Evolutionary conservation across 1,140 invertebrate species (phyloP).

Genomic region (Bacillus rossius): DNA sequence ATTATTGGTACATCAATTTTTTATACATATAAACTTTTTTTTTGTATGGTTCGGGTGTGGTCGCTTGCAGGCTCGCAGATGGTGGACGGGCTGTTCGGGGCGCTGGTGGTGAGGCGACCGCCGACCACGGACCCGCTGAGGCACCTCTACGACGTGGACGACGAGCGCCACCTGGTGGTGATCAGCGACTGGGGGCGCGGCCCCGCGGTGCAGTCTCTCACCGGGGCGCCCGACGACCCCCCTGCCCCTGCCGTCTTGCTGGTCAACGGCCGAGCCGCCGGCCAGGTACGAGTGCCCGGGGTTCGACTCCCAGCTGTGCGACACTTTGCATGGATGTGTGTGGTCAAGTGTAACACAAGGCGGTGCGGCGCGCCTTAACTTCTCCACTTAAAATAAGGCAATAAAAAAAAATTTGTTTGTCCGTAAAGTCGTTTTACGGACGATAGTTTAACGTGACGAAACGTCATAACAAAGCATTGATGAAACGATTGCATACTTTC

Average conservation of each 20-base stretch:
- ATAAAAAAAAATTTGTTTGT: too few relatives aligned
- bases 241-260: conserved; percentile 19
- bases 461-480: too few relatives aligned
- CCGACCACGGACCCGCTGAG: conserved; percentile 58
- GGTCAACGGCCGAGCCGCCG: conserved; percentile 7
- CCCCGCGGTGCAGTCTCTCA: conserved; percentile 19
- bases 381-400: too few relatives aligned
- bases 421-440: too few relatives aligned
- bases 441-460: too few relatives aligned
- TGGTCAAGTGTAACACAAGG: too few relatives aligned
- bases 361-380: too few relatives aligned
- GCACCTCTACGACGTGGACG: conserved; percentile 69
- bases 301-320: background rate
- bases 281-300: background rate
- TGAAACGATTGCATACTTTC: too few relatives aligned
- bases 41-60: too few relatives aligned
- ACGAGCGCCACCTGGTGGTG: conserved; percentile 66
- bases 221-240: background rate
- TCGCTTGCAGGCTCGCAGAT: background rate
- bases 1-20: too few relatives aligned
- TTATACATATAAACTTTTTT: too few relatives aligned
- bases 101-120: conserved; percentile 70
- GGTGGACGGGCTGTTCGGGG: conserved; percentile 71
- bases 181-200: conserved; percentile 62
- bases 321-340: too few relatives aligned